These are phyloP conservation scores for Lordiphosa mommai DNA, from an alignment of 1,140 invertebrate species.

Conservation along the genomic window DNA sequence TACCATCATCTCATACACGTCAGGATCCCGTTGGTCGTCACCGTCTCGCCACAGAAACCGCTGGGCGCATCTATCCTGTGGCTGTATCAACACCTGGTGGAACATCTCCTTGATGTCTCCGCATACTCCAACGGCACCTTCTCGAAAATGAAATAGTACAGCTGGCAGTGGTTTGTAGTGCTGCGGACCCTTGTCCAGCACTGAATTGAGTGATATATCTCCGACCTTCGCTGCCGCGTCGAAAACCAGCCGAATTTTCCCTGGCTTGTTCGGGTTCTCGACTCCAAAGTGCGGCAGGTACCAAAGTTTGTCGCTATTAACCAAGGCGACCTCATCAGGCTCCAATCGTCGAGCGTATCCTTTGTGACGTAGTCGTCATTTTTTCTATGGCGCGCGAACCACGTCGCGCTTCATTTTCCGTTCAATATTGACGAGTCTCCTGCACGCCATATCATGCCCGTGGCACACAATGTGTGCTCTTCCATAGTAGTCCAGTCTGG, in stretches of 20 bases:
- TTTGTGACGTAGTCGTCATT: neutral
- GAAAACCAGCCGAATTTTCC: constrained; percentile 7
- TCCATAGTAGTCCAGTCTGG: no score
- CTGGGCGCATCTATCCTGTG: constrained; percentile 1
- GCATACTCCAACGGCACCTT: neutral
- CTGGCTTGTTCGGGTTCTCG: constrained; percentile 2
- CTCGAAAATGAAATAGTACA: neutral
- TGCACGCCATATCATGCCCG: no score
- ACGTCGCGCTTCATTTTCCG: neutral
- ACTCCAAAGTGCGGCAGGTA: neutral
- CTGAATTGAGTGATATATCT: neutral
- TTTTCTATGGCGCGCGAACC: neutral
- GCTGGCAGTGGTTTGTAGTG: neutral
- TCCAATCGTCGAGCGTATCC: neutral
- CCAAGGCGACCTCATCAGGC: neutral
- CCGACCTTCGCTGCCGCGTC: neutral
- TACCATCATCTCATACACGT: constrained; percentile 1
- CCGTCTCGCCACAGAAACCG: neutral
- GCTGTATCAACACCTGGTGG: constrained; percentile 1
- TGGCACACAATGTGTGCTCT: no score
- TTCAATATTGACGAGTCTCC: neutral
- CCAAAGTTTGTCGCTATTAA: neutral
- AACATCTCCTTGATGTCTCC: neutral
- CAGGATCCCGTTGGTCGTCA: neutral
- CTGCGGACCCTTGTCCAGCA: neutral